Evolutionary conservation across 2,113 vertebrate genomes (phyloP), one percentile per base, ranked within the genome.

Genomic region (Urocolius indicus): DNA sequence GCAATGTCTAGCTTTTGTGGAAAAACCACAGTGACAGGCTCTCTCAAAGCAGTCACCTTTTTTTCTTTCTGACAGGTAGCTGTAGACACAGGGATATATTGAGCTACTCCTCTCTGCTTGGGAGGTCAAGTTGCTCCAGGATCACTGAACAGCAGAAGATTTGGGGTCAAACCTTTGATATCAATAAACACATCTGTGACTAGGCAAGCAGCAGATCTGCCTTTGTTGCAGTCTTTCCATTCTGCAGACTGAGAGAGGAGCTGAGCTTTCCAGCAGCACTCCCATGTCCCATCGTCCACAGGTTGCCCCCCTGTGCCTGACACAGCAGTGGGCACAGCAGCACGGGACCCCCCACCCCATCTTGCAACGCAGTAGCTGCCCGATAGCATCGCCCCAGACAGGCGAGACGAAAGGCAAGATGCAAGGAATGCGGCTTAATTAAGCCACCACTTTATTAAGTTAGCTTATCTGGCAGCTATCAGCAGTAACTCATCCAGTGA

Each of bases 381-480:
- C 15, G 86, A 93, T 89, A 96, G 83, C 89, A 89, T 89, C 22
- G 0, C 57, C 29, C 72, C 43, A 78, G 86, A 90, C 86, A 77
- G 90, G 76, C 86, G 74, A 94, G 72, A 89, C 0, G 5, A 84
- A 94, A 93, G 76, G 92, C 76, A 94, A 88, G 80, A 93, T 74
- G 94, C 57, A 94, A 95, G 84, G 96, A 96, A 97, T 97, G 96
- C 1, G 32, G 65, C 83, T 93, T 94, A 93, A 96, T 97, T 96
- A 97, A 93, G 94, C 86, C 84, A 72, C 72, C 13, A 46, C 76
- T 96, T 95, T 97, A 96, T 97, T 96, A 92, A 95, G 91, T 97
- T 96, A 94, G 93, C 94, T 97, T 97, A 97, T 97, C 96, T 94
- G 94, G 93, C 73, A 92, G 86, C 91, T 96, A 96, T 97, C 95